These are phyloP conservation scores for Sesamia nonagrioides DNA, from an alignment of 1,140 invertebrate genomes.

Conservation along the genomic window DNA sequence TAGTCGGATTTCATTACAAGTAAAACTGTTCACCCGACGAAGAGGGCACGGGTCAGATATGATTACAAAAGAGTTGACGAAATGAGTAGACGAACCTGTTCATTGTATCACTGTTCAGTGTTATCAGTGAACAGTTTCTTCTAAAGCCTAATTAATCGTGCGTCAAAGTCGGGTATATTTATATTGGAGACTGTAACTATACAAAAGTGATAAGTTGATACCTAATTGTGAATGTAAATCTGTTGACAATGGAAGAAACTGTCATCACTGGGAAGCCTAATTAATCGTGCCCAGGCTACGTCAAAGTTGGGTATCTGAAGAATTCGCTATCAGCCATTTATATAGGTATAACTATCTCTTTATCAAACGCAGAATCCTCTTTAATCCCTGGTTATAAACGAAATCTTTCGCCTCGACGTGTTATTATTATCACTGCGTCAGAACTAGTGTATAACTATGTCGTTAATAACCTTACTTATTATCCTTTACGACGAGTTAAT, in stretches of 20 bases:
- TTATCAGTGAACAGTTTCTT: slow-evolving; percentile 16
- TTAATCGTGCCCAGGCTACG: slow-evolving; percentile 52
- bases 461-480: slow-evolving; percentile 84
- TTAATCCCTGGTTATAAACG: slow-evolving; percentile 82
- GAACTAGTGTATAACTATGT: slow-evolving; percentile 69
- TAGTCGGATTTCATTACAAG: too few relatives aligned
- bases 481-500: slow-evolving; percentile 86
- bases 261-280: slow-evolving; percentile 37
- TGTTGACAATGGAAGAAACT: not conserved
- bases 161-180: too few relatives aligned
- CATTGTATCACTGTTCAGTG: slow-evolving; percentile 9
- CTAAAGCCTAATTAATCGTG: too few relatives aligned
- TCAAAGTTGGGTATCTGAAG: slow-evolving; percentile 56
- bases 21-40: too few relatives aligned
- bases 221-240: too few relatives aligned
- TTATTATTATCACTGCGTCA: slow-evolving; percentile 75
- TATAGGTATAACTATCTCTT: slow-evolving; percentile 76
- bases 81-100: too few relatives aligned
- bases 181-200: too few relatives aligned
- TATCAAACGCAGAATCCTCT: slow-evolving; percentile 81
- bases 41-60: too few relatives aligned
- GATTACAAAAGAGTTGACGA: too few relatives aligned
- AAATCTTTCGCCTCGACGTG: slow-evolving; percentile 77
- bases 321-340: slow-evolving; percentile 74
- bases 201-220: too few relatives aligned